phyloP scores from a whole-genome alignment of 2,888 invertebrate species.

The Luffia ferchaultella region DNA sequence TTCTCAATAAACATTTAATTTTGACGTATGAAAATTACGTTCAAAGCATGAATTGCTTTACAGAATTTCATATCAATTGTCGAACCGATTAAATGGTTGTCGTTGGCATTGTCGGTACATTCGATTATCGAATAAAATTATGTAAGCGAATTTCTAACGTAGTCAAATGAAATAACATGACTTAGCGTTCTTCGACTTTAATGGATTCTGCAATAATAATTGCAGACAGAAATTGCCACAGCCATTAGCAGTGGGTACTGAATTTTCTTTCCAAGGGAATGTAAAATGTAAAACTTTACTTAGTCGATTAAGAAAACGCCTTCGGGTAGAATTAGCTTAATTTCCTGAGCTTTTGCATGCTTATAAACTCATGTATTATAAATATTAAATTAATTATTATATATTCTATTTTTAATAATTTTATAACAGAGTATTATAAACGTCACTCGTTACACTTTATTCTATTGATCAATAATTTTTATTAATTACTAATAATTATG shows the following conservation, averaged over 20 bases:
- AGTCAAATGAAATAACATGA: neutral
- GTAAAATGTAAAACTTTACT: neutral
- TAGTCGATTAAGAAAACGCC: neutral
- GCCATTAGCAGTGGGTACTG: neutral
- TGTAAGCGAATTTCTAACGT: neutral
- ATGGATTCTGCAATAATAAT: neutral
- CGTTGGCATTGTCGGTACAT: neutral
- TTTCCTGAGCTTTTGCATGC: neutral
- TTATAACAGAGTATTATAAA: too few relatives aligned
- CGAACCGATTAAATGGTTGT: neutral
- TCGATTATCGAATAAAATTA: neutral
- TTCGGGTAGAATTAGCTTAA: neutral
- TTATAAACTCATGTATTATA: too few relatives aligned
- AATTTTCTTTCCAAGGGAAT: neutral
- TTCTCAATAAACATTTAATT: too few relatives aligned
- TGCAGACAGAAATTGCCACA: neutral
- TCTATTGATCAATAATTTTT: too few relatives aligned
- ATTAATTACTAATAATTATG: too few relatives aligned
- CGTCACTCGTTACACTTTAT: too few relatives aligned
- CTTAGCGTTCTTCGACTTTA: neutral
- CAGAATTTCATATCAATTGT: neutral
- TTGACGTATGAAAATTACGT: too few relatives aligned
- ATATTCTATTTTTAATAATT: too few relatives aligned
- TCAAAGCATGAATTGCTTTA: too few relatives aligned
- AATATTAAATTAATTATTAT: too few relatives aligned